Conservation (phyloP, 2,797 vertebrate species). For the Oreochromis grahami region DNA sequence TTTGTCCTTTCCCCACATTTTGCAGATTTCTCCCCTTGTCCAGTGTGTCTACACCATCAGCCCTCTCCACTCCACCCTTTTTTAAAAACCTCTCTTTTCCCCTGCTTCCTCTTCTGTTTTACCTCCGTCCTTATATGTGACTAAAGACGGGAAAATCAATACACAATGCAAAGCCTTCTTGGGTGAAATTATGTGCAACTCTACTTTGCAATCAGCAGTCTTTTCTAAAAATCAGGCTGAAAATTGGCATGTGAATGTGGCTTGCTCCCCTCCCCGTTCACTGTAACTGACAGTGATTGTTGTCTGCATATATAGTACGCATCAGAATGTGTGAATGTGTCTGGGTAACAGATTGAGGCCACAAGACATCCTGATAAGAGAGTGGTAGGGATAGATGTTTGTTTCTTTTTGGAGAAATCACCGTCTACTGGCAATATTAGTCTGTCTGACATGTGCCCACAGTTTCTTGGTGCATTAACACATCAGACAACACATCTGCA, state of each 20-base stretch:
- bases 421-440: background rate
- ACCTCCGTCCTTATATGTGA: background rate
- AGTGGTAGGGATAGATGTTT: background rate
- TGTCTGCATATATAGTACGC: background rate
- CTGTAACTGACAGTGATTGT: background rate
- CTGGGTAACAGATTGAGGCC: background rate
- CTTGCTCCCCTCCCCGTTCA: background rate
- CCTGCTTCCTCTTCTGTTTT: background rate
- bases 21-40: background rate
- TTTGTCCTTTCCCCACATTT: background rate
- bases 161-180: background rate
- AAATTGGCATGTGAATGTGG: background rate
- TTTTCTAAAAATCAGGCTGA: background rate
- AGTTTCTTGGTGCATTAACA: background rate
- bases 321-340: background rate
- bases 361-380: background rate
- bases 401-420: background rate
- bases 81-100: background rate
- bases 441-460: background rate
- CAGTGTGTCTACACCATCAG: background rate
- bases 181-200: slow-evolving; percentile 11
- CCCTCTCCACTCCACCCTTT: background rate
- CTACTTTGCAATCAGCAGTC: slow-evolving; percentile 9
- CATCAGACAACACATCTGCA: background rate
- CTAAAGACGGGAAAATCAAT: background rate